These are phyloP conservation scores for Macroglossus sobrinus DNA, from an alignment of 2,113 vertebrate genomes.

Conservation along the genomic window DNA sequence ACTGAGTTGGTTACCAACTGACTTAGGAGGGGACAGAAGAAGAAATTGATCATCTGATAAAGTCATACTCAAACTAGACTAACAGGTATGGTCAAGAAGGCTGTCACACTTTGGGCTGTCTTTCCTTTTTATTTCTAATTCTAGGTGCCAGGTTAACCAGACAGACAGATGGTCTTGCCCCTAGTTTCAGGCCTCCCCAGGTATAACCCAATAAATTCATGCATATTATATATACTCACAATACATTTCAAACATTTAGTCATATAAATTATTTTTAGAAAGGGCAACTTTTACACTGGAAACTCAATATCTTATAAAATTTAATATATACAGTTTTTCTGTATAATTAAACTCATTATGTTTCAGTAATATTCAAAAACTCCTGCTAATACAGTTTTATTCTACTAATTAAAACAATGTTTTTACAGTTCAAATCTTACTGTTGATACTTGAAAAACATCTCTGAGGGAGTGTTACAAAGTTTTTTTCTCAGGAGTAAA, in stretches of 20 bases:
- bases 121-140: not conserved
- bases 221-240: not conserved
- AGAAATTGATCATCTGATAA: not conserved
- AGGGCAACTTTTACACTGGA: not conserved
- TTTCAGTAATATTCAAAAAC: not conserved
- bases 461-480: not conserved
- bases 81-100: not conserved
- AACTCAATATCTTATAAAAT: constrained; percentile 3
- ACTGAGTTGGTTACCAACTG: not conserved
- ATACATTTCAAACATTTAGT: not conserved
- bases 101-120: not conserved
- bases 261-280: not conserved
- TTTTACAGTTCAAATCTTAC: constrained; percentile 14
- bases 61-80: not conserved
- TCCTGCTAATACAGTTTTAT: not conserved
- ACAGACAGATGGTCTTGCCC: not conserved
- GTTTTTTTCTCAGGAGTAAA: not conserved
- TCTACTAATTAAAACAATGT: not conserved
- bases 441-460: not conserved
- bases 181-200: not conserved
- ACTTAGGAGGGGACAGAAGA: not conserved
- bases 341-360: constrained; percentile 23
- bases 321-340: not conserved
- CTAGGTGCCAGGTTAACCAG: not conserved
- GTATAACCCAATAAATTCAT: not conserved